Evolutionary conservation across 2,113 vertebrate genomes (phyloP).

Genomic region (Emydocephalus ijimae): DNA sequence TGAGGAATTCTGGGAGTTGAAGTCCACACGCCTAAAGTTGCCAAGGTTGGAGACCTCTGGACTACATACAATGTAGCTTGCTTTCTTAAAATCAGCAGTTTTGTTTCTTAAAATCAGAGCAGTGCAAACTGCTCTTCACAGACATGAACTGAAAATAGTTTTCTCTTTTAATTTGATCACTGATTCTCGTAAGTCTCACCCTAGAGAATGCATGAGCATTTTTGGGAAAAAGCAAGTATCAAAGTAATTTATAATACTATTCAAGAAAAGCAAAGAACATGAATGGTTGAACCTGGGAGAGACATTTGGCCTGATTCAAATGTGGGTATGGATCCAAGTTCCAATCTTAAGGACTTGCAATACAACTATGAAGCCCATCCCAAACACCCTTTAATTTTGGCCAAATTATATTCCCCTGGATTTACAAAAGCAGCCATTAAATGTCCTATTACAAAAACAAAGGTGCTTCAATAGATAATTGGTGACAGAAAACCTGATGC

Average conservation of each 20-base stretch:
- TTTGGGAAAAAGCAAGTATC: no score
- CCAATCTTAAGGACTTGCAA: background rate
- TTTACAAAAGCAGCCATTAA: background rate
- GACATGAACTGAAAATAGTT: background rate
- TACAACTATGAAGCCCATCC: background rate
- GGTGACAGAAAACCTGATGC: background rate
- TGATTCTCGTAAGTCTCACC: background rate
- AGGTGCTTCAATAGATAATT: background rate
- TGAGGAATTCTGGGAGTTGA: no score
- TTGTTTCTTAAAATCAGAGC: background rate
- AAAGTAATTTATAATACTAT: background rate
- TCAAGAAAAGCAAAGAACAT: background rate
- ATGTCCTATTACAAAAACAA: background rate
- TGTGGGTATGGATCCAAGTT: background rate
- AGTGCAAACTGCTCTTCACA: background rate
- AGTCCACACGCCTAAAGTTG: no score
- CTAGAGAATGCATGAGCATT: background rate
- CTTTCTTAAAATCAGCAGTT: constrained; percentile 6
- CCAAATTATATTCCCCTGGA: background rate
- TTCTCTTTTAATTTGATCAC: background rate
- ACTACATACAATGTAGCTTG: background rate
- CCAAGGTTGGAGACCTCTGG: no score
- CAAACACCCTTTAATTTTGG: background rate
- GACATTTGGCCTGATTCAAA: background rate
- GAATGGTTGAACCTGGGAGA: background rate